These are phyloP conservation scores for Malthinus seriepunctatus DNA, from an alignment of 2,888 invertebrate species.

Conservation along the genomic window DNA sequence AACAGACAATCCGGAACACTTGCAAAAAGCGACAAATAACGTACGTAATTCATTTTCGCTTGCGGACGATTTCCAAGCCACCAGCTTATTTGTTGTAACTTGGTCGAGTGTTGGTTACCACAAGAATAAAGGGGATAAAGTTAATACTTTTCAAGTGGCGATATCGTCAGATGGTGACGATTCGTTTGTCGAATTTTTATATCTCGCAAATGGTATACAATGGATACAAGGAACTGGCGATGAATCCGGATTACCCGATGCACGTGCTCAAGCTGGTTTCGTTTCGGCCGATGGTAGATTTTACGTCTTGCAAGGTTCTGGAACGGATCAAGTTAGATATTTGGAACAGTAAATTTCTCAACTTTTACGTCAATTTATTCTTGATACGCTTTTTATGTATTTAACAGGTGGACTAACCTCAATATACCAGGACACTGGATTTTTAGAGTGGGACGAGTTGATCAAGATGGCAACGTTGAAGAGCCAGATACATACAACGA, in stretches of 20 bases:
- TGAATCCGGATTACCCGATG: constrained; percentile 79
- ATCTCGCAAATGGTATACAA: constrained; percentile 85
- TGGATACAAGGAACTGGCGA: constrained; percentile 87
- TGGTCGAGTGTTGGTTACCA: constrained; percentile 89
- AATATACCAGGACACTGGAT: constrained; percentile 85
- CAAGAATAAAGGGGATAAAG: constrained; percentile 66
- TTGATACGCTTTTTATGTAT: no score
- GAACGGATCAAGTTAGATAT: constrained; percentile 84
- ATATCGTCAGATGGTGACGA: constrained; percentile 75
- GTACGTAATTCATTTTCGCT: constrained; percentile 75
- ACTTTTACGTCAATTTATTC: neutral
- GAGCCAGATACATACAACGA: constrained; percentile 66
- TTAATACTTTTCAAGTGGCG: constrained; percentile 86
- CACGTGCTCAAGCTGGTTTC: constrained; percentile 92
- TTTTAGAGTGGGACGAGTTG: constrained; percentile 78
- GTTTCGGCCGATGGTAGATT: constrained; percentile 80
- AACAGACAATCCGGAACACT: constrained; percentile 63
- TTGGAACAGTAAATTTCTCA: constrained; percentile 77
- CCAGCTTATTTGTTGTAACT: constrained; percentile 81
- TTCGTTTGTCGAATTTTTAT: constrained; percentile 85
- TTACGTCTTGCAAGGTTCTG: constrained; percentile 81
- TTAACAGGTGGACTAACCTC: constrained; percentile 79
- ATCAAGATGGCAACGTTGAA: constrained; percentile 64
- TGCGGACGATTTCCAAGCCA: constrained; percentile 73
- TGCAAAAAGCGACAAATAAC: constrained; percentile 69